A percentile compares a stretch with the other conserved stretches of the same genome.
Conservation (phyloP, 2,113 vertebrate genomes). For the Caretta caretta region DNA sequence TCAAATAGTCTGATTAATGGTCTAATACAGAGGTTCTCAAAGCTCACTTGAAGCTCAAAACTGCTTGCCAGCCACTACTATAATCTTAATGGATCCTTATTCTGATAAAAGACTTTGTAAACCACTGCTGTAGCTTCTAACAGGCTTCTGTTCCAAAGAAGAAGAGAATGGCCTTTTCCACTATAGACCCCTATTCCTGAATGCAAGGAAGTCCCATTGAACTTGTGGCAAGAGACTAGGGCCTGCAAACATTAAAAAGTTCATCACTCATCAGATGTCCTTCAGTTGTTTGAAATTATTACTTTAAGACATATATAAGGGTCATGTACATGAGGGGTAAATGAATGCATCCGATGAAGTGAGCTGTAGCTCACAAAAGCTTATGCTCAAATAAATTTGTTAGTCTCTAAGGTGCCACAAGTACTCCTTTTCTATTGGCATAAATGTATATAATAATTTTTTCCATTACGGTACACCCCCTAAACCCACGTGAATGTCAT, state of each 20-base stretch:
- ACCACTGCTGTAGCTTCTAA: conserved; percentile 23
- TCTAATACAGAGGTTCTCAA: neutral
- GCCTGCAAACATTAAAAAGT: conserved; percentile 45
- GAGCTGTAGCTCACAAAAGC: too few relatives aligned
- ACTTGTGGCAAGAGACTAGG: conserved; percentile 50
- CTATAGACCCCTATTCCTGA: conserved; percentile 54
- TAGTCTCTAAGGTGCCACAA: too few relatives aligned
- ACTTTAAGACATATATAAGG: conserved; percentile 20
- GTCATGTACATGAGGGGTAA: neutral
- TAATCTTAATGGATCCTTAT: neutral
- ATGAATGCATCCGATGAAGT: too few relatives aligned
- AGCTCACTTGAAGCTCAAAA: neutral
- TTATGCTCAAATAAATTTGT: too few relatives aligned
- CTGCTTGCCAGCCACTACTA: neutral
- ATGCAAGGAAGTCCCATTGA: conserved; percentile 56
- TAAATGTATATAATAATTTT: neutral
- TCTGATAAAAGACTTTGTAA: neutral
- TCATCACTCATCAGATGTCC: conserved; percentile 6
- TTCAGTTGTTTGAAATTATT: conserved; percentile 20
- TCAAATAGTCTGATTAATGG: neutral
- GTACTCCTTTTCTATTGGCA: neutral
- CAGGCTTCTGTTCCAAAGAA: conserved; percentile 17
- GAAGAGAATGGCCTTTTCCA: conserved; percentile 18
- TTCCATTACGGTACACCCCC: neutral
- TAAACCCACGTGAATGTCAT: neutral